Base-by-base conservation (phyloP, 2,888 invertebrate genomes). In the Polyommatus icarus region DNA sequence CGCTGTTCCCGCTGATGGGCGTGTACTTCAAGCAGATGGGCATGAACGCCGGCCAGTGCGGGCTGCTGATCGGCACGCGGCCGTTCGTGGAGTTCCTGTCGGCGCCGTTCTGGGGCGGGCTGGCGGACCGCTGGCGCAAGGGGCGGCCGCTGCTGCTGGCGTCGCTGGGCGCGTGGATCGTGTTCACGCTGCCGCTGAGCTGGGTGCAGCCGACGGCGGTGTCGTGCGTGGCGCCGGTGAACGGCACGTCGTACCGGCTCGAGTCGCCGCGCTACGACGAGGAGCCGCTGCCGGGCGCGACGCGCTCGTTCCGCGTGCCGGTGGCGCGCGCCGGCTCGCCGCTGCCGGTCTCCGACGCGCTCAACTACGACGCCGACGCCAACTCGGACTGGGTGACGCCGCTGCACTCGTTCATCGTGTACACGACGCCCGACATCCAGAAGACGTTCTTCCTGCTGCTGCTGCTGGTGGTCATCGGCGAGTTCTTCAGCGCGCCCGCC, bases 11-110 rank as follows among this genome's bases (percentile, higher is more conserved):
- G 0, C 94, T 99, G 80, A 98, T 99, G 97, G 99, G 99, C 59
- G 98, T 99, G 73, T 99, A 99, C 94, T 99, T 99, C 95, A 99
- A 99, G 94, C 99, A 99, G 95, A 97, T 99, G 97, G 99, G 99
- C 79, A 99, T 99, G 99, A 99, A 99, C 91, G 98, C 99, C 0
- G 97, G 97, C 24, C 99, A 99, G 89, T 98, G 98, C 86, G 99
- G 99, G 7, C 95, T 98, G 78, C 95, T 98, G n/a, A 98, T 99
- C 84, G 99, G 99, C 40, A 97, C 98, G 83, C 95, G 99, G 80
- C 99, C 99, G 1, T 98, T 99, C 89, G 98, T 99, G 76, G 99
- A 99, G 92, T 99, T 99, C 90, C 95, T 99, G 78, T 98, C 99
- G 78, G 99, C 99, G 1, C 99, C 99, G 0, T 99, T 99, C 90